Evolutionary conservation across 2,797 vertebrate genomes (phyloP), one percentile per base, ranked within the genome.

Genomic region (Sebastes hubbsi): DNA sequence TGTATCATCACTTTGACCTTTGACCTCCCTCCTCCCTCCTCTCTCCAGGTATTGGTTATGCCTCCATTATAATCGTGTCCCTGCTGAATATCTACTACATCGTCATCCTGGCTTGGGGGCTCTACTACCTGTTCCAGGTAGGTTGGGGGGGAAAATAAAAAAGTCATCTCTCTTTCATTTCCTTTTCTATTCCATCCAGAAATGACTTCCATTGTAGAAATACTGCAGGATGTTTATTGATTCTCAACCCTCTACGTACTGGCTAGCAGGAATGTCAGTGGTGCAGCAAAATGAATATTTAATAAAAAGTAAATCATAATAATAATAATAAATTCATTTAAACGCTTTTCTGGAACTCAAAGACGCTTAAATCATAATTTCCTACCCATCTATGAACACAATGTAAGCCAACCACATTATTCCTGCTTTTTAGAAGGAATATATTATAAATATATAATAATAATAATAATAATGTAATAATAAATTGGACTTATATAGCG

Each of bases 1-100:
- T 54, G 10, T 32, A 9, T 56, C 55, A 7, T 54, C 38, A 12
- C 49, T 24, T 25, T 36, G 6, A 34, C 12, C 55, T 14, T 25
- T 32, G 6, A 30, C 11, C n/a, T 68, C 8, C 66, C 10, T 75
- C 12, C n/a, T 68, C 8, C 66, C 8, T 75, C 16, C n/a, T 82
- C n/a, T 18, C 7, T 59, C 7, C 89, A 99, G 98, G 98, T 94
- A 99, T 99, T 46, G 98, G 98, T 93, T 99, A 99, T 22, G 98
- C 98, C 81, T 99, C 98, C 92, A 96, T 99, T 18, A 97, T 99
- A 91, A 99, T 99, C 3, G 98, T 99, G 86, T 99, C 98, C 61
- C 96, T 99, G 90, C 95, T 99, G 93, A 99, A 99, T 4, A 94
- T 99, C 79, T 99, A 99, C 95, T 99, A 99, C 96, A 99, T 99